Evolutionary conservation across 2,113 vertebrate genomes (phyloP).

Genomic region (Larimichthys polyactis): DNA sequence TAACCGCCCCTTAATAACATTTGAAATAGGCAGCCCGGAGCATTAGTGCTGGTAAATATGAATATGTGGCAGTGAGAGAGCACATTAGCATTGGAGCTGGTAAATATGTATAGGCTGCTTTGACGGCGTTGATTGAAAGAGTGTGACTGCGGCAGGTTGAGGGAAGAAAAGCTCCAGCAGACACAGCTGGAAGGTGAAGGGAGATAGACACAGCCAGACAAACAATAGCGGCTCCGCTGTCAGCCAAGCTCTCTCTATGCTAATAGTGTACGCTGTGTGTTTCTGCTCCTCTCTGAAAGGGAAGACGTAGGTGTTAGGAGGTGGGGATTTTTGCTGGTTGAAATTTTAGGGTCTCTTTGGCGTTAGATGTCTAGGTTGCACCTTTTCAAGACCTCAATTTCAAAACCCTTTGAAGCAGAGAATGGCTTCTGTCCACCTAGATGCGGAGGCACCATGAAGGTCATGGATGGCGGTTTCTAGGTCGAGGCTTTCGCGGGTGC

Average conservation of each 20-base stretch:
- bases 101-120: conserved; percentile 57
- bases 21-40: conserved; percentile 49
- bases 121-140: conserved; percentile 51
- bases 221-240: conserved; percentile 65
- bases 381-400: conserved; percentile 80
- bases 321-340: conserved; percentile 45
- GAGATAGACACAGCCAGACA: conserved; percentile 42
- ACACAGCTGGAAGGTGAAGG: conserved; percentile 46
- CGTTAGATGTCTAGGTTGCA: conserved; percentile 43
- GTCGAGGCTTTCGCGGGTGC: conserved; percentile 29
- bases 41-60: conserved; percentile 46
- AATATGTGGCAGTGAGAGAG: conserved; percentile 40
- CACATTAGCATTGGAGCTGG: conserved; percentile 41
- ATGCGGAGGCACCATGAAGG: conserved; percentile 62
- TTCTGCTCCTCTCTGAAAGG: conserved; percentile 20
- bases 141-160: conserved; percentile 44
- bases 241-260: conserved; percentile 60
- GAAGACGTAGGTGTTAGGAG: conserved; percentile 21
- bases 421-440: conserved; percentile 75
- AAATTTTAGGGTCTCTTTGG: conserved; percentile 41
- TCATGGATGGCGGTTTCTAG: conserved; percentile 63
- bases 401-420: conserved; percentile 76
- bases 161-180: conserved; percentile 40
- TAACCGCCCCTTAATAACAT: conserved; percentile 59
- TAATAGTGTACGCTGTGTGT: conserved; percentile 30